Percentiles rank a stretch among this genome's conserved stretches.
These are phyloP conservation scores for Epinephelus lanceolatus DNA, from an alignment of 2,113 vertebrate species.

Conservation along the genomic window DNA sequence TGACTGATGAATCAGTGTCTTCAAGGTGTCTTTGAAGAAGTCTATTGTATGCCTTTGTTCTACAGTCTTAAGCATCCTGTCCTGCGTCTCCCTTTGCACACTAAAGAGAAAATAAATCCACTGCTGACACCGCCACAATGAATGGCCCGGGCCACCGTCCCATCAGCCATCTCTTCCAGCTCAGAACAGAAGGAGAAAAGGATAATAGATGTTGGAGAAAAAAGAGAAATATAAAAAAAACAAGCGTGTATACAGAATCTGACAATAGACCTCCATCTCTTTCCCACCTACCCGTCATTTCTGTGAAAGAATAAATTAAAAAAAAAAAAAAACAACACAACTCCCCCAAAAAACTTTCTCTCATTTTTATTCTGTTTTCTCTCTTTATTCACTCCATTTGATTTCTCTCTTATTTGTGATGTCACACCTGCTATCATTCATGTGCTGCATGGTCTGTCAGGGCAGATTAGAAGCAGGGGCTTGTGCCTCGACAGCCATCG, in stretches of 20 bases:
- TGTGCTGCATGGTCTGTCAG: constrained; percentile 81
- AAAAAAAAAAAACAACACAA: constrained; percentile 13
- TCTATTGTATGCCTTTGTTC: constrained; percentile 80
- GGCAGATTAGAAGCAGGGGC: constrained; percentile 81
- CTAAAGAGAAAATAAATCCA: constrained; percentile 76
- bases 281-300: constrained; percentile 33
- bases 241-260: constrained; percentile 13
- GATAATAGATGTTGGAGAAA: constrained; percentile 60
- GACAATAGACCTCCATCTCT: constrained; percentile 50
- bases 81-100: constrained; percentile 65
- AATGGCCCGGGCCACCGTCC: constrained; percentile 60
- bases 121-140: constrained; percentile 69
- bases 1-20: constrained; percentile 82
- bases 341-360: constrained; percentile 48
- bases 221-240: constrained; percentile 30
- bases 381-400: constrained; percentile 67
- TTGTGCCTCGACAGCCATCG: constrained; percentile 84
- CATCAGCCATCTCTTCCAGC: constrained; percentile 67
- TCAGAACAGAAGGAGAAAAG: constrained; percentile 52
- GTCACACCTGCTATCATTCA: constrained; percentile 84
- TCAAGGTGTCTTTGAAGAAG: constrained; percentile 83
- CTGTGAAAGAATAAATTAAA: constrained; percentile 31
- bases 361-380: constrained; percentile 60
- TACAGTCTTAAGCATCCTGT: constrained; percentile 72
- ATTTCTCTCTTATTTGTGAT: constrained; percentile 81